These are phyloP conservation scores for Crotalus helleri DNA, from an alignment of 2,113 vertebrate genomes.

Conservation along the genomic window DNA sequence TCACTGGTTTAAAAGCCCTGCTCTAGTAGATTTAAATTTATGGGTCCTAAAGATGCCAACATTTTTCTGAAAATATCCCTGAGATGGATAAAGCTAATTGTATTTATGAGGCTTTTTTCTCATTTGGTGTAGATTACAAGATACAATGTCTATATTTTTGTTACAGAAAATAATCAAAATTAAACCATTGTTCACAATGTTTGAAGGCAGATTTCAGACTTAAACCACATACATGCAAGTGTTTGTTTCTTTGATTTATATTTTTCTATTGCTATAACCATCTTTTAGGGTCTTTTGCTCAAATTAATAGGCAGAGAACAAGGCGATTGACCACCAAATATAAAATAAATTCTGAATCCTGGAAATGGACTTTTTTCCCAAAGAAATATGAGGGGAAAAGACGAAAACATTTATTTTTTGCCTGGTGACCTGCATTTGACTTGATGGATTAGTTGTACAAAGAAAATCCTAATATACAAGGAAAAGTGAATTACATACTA, in stretches of 20 bases:
- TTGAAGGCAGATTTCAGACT: background rate
- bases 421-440: background rate
- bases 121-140: background rate
- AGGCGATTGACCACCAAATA: background rate
- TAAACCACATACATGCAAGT: background rate
- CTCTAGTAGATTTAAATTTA: background rate
- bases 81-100: background rate
- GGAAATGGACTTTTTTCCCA: background rate
- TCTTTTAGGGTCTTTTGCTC: background rate
- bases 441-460: background rate
- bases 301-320: background rate
- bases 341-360: background rate
- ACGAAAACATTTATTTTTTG: background rate
- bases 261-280: background rate
- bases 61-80: background rate
- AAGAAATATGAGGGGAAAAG: background rate
- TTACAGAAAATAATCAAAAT: background rate
- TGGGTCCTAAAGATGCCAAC: background rate
- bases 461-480: background rate
- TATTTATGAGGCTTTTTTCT: background rate
- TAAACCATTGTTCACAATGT: background rate
- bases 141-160: background rate
- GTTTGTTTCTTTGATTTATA: background rate
- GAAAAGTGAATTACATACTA: background rate
- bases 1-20: too few relatives aligned